phyloP scores from a whole-genome alignment of 2,113 vertebrate species.

The Gymnogyps californianus region DNA sequence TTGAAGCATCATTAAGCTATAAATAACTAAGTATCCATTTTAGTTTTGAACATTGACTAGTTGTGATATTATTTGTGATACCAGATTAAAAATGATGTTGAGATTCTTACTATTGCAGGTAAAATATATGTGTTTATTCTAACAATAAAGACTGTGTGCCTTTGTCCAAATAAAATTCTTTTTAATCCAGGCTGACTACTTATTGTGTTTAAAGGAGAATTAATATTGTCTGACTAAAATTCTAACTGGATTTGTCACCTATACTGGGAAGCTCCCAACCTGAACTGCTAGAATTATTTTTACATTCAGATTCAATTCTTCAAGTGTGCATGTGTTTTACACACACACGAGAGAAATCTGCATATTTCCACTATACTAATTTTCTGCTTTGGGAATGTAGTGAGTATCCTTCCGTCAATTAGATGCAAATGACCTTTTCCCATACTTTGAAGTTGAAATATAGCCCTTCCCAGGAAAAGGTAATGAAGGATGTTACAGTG shows the following conservation, averaged over 20 bases:
- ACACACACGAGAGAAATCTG: not conserved
- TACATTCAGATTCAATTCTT: not conserved
- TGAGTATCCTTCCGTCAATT: not conserved
- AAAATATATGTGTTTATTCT: not conserved
- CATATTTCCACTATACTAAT: not conserved
- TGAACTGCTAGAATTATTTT: not conserved
- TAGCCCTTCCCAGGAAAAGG: not conserved
- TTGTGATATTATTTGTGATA: constrained; percentile 12
- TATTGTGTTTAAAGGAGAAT: not conserved
- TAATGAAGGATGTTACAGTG: not conserved
- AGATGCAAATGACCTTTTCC: not conserved
- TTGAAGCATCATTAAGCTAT: constrained; percentile 19
- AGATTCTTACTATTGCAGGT: constrained; percentile 43
- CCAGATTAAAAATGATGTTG: not conserved
- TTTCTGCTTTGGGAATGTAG: not conserved
- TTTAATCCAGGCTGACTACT: constrained; percentile 6
- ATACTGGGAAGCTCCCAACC: not conserved
- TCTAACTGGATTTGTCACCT: not conserved
- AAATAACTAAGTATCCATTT: constrained; percentile 35
- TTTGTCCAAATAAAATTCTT: constrained; percentile 49
- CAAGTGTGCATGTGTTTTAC: not conserved
- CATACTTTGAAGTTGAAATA: not conserved
- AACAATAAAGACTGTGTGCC: constrained; percentile 22
- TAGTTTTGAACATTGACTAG: constrained; percentile 39
- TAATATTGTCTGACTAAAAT: not conserved